These are phyloP conservation scores for Saturnia pavonia DNA, from an alignment of 2,888 invertebrate genomes.

Conservation along the genomic window DNA sequence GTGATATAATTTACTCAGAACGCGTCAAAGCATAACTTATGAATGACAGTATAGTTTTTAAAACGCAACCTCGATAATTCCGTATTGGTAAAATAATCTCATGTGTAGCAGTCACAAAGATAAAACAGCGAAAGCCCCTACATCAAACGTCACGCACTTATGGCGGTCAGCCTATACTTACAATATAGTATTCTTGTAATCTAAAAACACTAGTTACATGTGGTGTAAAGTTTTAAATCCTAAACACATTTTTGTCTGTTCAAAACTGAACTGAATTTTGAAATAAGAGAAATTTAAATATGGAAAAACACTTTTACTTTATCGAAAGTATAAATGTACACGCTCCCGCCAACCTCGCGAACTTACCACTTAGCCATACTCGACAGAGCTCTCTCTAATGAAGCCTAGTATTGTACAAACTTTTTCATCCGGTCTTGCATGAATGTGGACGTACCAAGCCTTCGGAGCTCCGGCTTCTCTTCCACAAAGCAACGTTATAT, in stretches of 20 bases:
- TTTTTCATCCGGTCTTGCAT: constrained; percentile 30
- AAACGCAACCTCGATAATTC: no score
- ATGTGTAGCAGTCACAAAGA: no score
- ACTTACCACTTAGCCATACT: constrained; percentile 30
- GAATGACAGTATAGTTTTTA: no score
- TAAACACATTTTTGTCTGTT: not conserved
- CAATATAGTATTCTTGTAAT: not conserved
- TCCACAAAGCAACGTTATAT: constrained; percentile 30
- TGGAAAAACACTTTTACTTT: not conserved
- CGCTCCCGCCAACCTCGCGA: constrained; percentile 17
- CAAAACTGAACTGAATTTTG: no score
- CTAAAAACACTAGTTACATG: not conserved
- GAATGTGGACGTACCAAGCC: constrained; percentile 37
- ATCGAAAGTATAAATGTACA: constrained; percentile 23
- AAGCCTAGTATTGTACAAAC: constrained; percentile 33
- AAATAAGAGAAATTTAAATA: not conserved
- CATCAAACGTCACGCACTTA: no score
- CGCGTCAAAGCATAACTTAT: no score
- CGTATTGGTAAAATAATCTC: no score
- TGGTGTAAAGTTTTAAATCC: not conserved
- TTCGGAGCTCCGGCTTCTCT: constrained; percentile 44
- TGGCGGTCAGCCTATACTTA: not conserved
- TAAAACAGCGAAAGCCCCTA: no score
- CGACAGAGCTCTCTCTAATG: constrained; percentile 28
- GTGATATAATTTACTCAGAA: no score